Evolutionary conservation across 53 echinoderm and acorn worm species (phyloP).

Genomic region (Hippasteria phrygiana): DNA sequence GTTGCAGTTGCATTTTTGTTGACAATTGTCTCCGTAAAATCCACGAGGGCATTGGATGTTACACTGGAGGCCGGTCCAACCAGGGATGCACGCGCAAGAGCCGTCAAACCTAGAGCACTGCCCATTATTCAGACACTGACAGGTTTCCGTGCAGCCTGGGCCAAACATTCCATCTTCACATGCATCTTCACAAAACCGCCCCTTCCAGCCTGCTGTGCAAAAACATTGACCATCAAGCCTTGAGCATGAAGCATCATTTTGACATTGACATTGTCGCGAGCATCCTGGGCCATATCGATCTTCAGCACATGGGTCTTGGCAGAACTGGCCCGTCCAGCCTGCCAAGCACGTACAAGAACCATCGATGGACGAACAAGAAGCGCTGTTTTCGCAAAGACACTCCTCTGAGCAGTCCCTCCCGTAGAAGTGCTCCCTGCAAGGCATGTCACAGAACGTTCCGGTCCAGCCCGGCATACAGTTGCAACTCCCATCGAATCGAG

Average conservation of each 20-base stretch:
- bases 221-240: slow-evolving; percentile 76
- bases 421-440: slow-evolving; percentile 45
- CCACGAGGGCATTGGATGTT: slow-evolving; percentile 33
- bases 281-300: slow-evolving; percentile 73
- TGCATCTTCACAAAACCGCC: slow-evolving; percentile 64
- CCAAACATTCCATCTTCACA: slow-evolving; percentile 79
- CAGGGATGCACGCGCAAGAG: slow-evolving; percentile 66
- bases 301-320: slow-evolving; percentile 58
- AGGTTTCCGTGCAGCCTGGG: slow-evolving; percentile 65
- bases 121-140: slow-evolving; percentile 73
- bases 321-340: slow-evolving; percentile 83
- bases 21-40: slow-evolving; percentile 57
- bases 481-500: slow-evolving; percentile 82
- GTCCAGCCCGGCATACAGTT: slow-evolving; percentile 56
- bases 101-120: slow-evolving; percentile 65
- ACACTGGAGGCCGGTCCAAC: slow-evolving; percentile 70
- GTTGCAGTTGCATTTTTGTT: slow-evolving; percentile 61
- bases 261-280: slow-evolving; percentile 72
- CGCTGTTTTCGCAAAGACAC: slow-evolving; percentile 66
- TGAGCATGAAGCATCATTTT: slow-evolving; percentile 77
- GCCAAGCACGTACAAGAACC: slow-evolving; percentile 79
- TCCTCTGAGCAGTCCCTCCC: slow-evolving; percentile 38
- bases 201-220: slow-evolving; percentile 86
- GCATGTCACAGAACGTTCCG: slow-evolving; percentile 41
- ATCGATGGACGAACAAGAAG: slow-evolving; percentile 66